A percentile compares a stretch with the other conserved stretches of the same genome.
phyloP scores from a whole-genome alignment of 1,140 invertebrate genomes.

The Drosophila quadrilineata region DNA sequence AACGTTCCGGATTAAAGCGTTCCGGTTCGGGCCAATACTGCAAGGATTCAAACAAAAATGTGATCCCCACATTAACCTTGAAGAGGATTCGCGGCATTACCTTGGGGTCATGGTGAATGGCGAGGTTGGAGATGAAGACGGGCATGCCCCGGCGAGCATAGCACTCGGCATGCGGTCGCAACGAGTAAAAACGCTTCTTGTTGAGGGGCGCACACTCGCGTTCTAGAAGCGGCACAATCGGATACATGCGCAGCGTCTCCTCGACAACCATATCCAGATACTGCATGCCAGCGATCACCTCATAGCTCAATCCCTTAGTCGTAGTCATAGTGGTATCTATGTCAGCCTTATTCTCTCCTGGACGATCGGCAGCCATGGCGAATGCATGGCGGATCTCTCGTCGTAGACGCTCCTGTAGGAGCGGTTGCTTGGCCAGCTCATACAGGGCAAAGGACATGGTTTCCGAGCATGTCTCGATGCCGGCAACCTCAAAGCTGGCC shows the following conservation, averaged over 20 bases:
- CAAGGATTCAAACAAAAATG: not conserved
- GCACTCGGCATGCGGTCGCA: slow-evolving; percentile 69
- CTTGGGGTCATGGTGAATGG: slow-evolving; percentile 74
- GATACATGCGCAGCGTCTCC: slow-evolving; percentile 81
- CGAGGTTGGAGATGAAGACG: slow-evolving; percentile 69
- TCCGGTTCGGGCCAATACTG: slow-evolving; percentile 80
- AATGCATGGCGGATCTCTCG: slow-evolving; percentile 84
- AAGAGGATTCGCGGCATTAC: slow-evolving; percentile 34
- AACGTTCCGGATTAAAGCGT: slow-evolving; percentile 80
- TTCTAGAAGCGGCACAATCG: slow-evolving; percentile 65
- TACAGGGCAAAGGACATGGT: slow-evolving; percentile 86
- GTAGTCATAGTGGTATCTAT: no score
- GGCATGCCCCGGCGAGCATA: slow-evolving; percentile 71
- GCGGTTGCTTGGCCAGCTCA: slow-evolving; percentile 86
- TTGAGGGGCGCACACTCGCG: slow-evolving; percentile 75
- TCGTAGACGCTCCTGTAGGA: slow-evolving; percentile 86
- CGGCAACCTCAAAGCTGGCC: slow-evolving; percentile 87
- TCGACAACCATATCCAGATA: slow-evolving; percentile 85
- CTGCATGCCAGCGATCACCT: slow-evolving; percentile 83
- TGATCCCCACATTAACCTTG: not conserved
- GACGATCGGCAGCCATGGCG: slow-evolving; percentile 53
- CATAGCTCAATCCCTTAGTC: slow-evolving; percentile 83
- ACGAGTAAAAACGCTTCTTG: slow-evolving; percentile 72
- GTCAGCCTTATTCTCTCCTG: slow-evolving; percentile 61
- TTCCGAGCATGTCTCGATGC: slow-evolving; percentile 89